Percentiles rank a stretch among this genome's conserved stretches.
Conservation (phyloP, 2,797 vertebrate genomes). For the Sebastiscus tertius region DNA sequence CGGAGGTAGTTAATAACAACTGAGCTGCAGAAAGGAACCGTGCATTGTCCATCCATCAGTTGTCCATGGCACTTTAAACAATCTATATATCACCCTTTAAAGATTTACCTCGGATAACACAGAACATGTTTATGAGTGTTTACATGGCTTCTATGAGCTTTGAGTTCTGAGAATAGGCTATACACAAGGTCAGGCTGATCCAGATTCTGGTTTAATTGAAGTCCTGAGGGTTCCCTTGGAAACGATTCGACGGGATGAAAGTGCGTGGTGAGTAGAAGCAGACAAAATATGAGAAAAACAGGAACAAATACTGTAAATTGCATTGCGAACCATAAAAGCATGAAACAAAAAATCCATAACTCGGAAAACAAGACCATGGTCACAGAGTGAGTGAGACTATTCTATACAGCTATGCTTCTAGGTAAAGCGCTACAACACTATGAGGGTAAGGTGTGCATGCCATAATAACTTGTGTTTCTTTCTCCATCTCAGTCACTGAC, state of each 20-base stretch:
- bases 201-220: conserved; percentile 33
- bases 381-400: background rate
- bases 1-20: background rate
- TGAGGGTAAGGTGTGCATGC: background rate
- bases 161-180: conserved; percentile 17
- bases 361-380: background rate
- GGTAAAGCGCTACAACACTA: background rate
- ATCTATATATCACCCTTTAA: background rate
- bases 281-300: background rate
- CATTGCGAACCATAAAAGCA: background rate
- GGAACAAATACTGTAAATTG: background rate
- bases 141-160: background rate
- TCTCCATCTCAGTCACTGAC: background rate
- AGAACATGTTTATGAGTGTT: background rate
- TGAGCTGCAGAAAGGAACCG: background rate
- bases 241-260: conserved; percentile 28
- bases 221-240: conserved; percentile 58
- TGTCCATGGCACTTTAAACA: conserved; percentile 7
- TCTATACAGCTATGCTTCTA: no score
- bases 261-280: background rate
- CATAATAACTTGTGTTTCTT: background rate
- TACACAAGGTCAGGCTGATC: conserved; percentile 35
- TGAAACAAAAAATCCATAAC: background rate
- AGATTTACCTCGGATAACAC: background rate
- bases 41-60: conserved; percentile 12